phyloP scores from a whole-genome alignment of 2,888 invertebrate genomes.

The Taphrorychus bicolor region DNA sequence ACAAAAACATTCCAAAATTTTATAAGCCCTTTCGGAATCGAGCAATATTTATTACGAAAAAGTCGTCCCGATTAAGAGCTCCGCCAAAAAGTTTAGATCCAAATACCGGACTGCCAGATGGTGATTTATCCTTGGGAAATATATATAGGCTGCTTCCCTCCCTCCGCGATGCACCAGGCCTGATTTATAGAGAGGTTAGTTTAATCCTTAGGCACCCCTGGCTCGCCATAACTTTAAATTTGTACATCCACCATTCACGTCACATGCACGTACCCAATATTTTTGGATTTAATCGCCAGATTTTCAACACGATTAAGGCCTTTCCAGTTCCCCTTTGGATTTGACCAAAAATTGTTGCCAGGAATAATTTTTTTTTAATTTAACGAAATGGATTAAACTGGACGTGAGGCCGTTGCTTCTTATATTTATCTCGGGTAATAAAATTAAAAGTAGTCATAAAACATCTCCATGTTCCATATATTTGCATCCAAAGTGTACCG shows the following conservation, averaged over 20 bases:
- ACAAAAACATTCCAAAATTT: not conserved
- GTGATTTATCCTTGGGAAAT: conserved; percentile 49
- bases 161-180: conserved; percentile 47
- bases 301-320: conserved; percentile 34
- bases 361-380: too few relatives aligned
- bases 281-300: conserved; percentile 42
- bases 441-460: conserved; percentile 39
- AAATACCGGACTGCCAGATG: conserved; percentile 56
- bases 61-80: conserved; percentile 20
- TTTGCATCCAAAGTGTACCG: conserved; percentile 36
- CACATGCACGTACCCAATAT: conserved; percentile 42
- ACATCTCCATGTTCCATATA: conserved; percentile 38
- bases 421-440: conserved; percentile 32
- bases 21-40: not conserved
- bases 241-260: conserved; percentile 48
- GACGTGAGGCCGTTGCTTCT: conserved; percentile 1
- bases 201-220: conserved; percentile 50
- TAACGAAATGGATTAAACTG: not conserved
- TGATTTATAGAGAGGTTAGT: conserved; percentile 58
- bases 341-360: conserved; percentile 17
- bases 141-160: conserved; percentile 55
- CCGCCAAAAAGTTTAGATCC: conserved; percentile 55
- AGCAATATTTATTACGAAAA: not conserved
- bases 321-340: conserved; percentile 16
- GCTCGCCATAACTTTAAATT: conserved; percentile 48